A percentile compares a stretch with the other conserved stretches of the same genome.
Conservation (phyloP, 2,888 invertebrate genomes). For the Hecatera dysodea region DNA sequence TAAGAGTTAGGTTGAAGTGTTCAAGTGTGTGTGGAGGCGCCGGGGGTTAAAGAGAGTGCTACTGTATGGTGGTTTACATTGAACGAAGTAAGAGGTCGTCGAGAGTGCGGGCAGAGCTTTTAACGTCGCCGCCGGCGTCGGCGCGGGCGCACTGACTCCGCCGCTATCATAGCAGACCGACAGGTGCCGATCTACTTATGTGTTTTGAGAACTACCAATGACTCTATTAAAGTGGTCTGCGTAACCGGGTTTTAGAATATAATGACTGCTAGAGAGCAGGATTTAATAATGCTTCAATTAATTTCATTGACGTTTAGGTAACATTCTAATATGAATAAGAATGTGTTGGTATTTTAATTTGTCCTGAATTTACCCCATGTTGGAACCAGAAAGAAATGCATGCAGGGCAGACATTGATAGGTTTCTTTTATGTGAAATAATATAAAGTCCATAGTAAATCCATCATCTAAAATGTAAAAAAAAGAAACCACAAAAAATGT, state of each 20-base stretch:
- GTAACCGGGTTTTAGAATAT: slow-evolving; percentile 50
- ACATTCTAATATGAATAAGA: slow-evolving; percentile 3
- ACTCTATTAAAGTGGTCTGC: slow-evolving; percentile 58
- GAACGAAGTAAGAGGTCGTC: slow-evolving; percentile 59
- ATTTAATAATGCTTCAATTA: slow-evolving; percentile 36
- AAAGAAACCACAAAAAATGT: slow-evolving; percentile 4
- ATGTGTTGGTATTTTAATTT: neutral
- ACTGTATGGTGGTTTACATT: slow-evolving; percentile 63
- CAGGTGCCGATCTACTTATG: slow-evolving; percentile 69
- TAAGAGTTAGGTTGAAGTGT: slow-evolving; percentile 32
- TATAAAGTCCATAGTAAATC: neutral
- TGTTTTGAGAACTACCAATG: slow-evolving; percentile 60
- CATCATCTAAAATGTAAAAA: neutral
- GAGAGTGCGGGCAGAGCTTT: slow-evolving; percentile 63
- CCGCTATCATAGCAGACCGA: slow-evolving; percentile 64
- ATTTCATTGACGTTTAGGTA: slow-evolving; percentile 25
- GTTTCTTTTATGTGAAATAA: neutral
- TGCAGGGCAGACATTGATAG: neutral
- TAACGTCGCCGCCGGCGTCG: slow-evolving; percentile 66
- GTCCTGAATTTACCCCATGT: neutral
- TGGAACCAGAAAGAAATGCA: neutral
- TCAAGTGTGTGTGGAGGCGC: slow-evolving; percentile 66
- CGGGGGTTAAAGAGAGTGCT: slow-evolving; percentile 64
- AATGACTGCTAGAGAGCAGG: slow-evolving; percentile 36
- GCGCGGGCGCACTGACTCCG: slow-evolving; percentile 49